A percentile compares a stretch with the other conserved stretches of the same genome.
Evolutionary conservation across 2,797 vertebrate species (phyloP).

Genomic region (Cossypha dichroa): DNA sequence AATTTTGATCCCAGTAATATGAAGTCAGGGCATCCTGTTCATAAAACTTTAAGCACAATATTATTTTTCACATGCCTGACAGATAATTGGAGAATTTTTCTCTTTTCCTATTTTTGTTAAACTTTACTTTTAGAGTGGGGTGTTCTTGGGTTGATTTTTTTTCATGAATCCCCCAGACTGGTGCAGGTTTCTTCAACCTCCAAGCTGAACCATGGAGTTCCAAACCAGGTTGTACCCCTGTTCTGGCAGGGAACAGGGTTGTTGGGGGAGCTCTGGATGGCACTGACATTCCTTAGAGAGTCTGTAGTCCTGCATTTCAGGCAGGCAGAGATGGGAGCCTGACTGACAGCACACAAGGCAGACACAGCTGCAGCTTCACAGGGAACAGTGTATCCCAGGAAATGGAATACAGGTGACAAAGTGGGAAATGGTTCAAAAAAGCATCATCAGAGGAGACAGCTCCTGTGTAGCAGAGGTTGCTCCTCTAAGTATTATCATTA

Average conservation of each 20-base stretch:
- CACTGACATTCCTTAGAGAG: not conserved
- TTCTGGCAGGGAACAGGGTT: not conserved
- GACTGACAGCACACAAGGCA: not conserved
- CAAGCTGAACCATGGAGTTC: fast-evolving
- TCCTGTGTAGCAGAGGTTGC: not conserved
- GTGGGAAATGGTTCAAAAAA: not conserved
- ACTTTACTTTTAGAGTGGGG: not conserved
- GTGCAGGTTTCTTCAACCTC: not conserved
- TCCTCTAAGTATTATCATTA: not conserved
- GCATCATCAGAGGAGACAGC: not conserved
- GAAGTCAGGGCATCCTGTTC: slow-evolving; percentile 3
- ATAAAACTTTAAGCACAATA: not conserved
- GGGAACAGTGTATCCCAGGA: not conserved
- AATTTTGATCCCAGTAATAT: slow-evolving; percentile 6
- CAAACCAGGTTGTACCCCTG: not conserved
- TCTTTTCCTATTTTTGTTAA: not conserved
- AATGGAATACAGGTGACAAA: not conserved
- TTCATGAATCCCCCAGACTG: not conserved
- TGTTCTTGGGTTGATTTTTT: not conserved
- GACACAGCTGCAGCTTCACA: not conserved
- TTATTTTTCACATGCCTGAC: not conserved
- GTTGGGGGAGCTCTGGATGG: not conserved
- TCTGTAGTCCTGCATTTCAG: not conserved
- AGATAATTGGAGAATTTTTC: not conserved
- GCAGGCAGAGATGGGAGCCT: not conserved